These are phyloP conservation scores for Scaptomyza reducta DNA, from an alignment of 2,888 invertebrate genomes.

Conservation along the genomic window DNA sequence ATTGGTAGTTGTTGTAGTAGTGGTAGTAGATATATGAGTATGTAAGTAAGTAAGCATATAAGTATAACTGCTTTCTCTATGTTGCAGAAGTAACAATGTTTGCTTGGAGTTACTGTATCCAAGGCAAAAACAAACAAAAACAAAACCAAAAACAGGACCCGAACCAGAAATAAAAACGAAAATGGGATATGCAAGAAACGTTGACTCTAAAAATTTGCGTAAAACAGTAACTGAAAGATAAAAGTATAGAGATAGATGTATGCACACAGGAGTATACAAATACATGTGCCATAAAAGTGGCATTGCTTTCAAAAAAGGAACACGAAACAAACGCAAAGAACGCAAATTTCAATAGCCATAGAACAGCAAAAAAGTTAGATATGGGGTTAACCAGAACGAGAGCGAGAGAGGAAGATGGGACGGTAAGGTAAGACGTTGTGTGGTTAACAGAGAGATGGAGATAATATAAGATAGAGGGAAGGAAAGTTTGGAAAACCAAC, in stretches of 20 bases:
- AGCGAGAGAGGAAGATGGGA: neutral
- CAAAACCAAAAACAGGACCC: slow-evolving; percentile 1
- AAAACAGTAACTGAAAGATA: slow-evolving; percentile 39
- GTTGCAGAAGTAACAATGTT: slow-evolving; percentile 32
- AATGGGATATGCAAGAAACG: slow-evolving; percentile 41
- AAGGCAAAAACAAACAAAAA: slow-evolving; percentile 16
- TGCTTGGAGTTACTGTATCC: slow-evolving; percentile 22
- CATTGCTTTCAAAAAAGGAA: slow-evolving; percentile 36
- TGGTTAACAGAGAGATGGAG: neutral
- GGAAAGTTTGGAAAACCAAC: slow-evolving; percentile 36
- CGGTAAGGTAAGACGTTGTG: neutral
- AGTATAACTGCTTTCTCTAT: slow-evolving; percentile 38
- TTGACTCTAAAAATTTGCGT: slow-evolving; percentile 48
- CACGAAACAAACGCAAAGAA: slow-evolving; percentile 49
- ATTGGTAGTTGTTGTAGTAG: slow-evolving; percentile 10
- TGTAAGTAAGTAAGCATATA: slow-evolving; percentile 36
- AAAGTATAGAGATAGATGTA: slow-evolving; percentile 20
- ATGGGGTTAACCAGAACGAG: slow-evolving; percentile 21
- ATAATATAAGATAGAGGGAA: slow-evolving; percentile 19
- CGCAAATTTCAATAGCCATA: slow-evolving; percentile 53
- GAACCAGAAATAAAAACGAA: slow-evolving; percentile 20
- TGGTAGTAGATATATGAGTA: slow-evolving; percentile 23
- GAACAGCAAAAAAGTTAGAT: slow-evolving; percentile 46
- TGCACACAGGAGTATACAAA: slow-evolving; percentile 41
- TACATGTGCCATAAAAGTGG: slow-evolving; percentile 49